Evolutionary conservation across 2,113 vertebrate species (phyloP).

Genomic region (Crotophaga sulcirostris): DNA sequence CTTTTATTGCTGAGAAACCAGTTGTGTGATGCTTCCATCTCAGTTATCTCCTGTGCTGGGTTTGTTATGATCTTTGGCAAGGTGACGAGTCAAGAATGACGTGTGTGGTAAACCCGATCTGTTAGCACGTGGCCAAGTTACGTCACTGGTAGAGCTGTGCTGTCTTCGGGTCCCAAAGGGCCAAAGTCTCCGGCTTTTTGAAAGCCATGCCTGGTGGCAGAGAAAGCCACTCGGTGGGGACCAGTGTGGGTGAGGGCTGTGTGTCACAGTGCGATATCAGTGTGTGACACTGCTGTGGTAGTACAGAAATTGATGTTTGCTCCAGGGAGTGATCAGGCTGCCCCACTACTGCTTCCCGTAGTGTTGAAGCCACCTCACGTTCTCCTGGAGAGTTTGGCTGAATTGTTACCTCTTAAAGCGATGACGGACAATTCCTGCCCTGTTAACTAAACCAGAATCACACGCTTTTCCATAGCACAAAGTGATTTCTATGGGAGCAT

Average conservation of each 20-base stretch:
- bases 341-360: background rate
- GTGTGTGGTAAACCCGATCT: background rate
- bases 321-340: background rate
- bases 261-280: background rate
- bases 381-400: background rate
- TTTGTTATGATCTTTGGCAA: background rate
- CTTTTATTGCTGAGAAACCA: background rate
- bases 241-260: background rate
- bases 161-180: background rate
- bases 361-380: background rate
- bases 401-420: background rate
- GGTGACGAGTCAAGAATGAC: background rate
- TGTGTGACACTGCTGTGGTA: background rate
- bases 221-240: background rate
- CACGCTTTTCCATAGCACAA: background rate
- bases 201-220: background rate
- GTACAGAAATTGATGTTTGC: background rate
- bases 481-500: background rate
- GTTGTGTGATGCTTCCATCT: background rate
- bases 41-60: background rate
- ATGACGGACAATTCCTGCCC: background rate
- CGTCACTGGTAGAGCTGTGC: background rate
- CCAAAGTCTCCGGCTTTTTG: background rate
- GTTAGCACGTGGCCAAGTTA: fast-evolving
- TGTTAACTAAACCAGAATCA: background rate